phyloP scores from a whole-genome alignment of 2,888 invertebrate species.

The Exephanes ischioxanthus region DNA sequence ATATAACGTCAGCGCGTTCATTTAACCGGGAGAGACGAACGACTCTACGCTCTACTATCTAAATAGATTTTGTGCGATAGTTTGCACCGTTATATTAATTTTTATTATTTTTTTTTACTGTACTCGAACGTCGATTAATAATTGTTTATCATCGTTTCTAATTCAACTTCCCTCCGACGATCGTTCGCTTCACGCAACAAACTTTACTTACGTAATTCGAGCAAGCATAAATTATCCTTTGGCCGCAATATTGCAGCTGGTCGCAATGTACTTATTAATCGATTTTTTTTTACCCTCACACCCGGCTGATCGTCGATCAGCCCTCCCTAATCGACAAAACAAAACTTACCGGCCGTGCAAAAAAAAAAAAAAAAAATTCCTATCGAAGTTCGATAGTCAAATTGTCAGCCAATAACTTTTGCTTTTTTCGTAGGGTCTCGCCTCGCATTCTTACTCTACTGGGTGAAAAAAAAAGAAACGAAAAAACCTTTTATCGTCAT shows the following conservation, averaged over 20 bases:
- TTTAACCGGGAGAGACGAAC: constrained; percentile 55
- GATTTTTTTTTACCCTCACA: constrained; percentile 11
- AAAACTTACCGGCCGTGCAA: background rate
- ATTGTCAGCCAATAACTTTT: background rate
- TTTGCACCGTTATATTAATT: constrained; percentile 50
- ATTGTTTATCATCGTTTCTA: constrained; percentile 49
- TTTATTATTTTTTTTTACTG: constrained; percentile 30
- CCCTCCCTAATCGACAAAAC: background rate
- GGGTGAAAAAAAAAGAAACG: background rate
- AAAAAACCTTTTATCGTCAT: constrained; percentile 11
- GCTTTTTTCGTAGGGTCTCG: background rate
- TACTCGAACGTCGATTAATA: constrained; percentile 54
- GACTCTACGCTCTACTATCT: constrained; percentile 56
- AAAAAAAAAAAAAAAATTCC: background rate
- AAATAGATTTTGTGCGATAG: constrained; percentile 63
- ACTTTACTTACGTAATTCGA: constrained; percentile 26
- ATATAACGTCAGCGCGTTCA: constrained; percentile 65
- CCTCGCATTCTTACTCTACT: constrained; percentile 17
- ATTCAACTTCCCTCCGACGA: constrained; percentile 36
- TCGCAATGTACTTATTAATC: constrained; percentile 53
- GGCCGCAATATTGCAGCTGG: constrained; percentile 53
- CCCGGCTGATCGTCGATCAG: constrained; percentile 13
- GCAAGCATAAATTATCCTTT: constrained; percentile 46
- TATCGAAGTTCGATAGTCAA: background rate
- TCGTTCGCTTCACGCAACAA: background rate